Conservation (phyloP, 1,140 invertebrate genomes). For the Conus ventricosus region DNA sequence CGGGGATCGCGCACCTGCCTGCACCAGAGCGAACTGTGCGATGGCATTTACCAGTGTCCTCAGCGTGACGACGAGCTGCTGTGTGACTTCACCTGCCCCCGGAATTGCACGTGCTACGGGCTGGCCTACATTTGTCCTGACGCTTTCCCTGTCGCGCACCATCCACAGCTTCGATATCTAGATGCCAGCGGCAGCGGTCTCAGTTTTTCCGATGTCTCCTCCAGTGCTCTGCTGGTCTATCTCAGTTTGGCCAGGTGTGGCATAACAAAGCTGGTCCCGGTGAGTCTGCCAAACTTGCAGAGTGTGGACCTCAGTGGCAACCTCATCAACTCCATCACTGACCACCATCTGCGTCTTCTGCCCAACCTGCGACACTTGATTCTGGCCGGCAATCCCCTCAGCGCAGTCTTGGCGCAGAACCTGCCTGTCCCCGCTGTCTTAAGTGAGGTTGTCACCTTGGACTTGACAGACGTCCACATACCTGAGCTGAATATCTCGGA, state of each 20-base stretch:
- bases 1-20: constrained; percentile 6
- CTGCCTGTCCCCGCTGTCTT: neutral
- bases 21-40: constrained; percentile 30
- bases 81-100: constrained; percentile 29
- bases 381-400: constrained; percentile 37
- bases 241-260: constrained; percentile 29
- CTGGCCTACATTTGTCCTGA: constrained; percentile 25
- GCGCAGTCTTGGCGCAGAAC: neutral
- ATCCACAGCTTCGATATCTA: constrained; percentile 23
- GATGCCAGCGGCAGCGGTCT: neutral
- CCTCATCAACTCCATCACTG: constrained; percentile 5
- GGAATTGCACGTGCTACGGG: constrained; percentile 30
- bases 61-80: constrained; percentile 38
- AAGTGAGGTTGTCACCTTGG: neutral
- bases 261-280: neutral
- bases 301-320: constrained; percentile 29
- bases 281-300: constrained; percentile 23
- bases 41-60: constrained; percentile 39
- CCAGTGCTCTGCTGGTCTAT: constrained; percentile 24
- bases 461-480: constrained; percentile 20
- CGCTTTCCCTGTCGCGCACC: neutral
- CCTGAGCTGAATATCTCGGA: constrained; percentile 33
- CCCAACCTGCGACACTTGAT: constrained; percentile 27
- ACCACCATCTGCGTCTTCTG: constrained; percentile 8
- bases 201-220: neutral